Conservation (phyloP, 92 coral and sea anemone species). For the Epizoanthus illoricatus region DNA sequence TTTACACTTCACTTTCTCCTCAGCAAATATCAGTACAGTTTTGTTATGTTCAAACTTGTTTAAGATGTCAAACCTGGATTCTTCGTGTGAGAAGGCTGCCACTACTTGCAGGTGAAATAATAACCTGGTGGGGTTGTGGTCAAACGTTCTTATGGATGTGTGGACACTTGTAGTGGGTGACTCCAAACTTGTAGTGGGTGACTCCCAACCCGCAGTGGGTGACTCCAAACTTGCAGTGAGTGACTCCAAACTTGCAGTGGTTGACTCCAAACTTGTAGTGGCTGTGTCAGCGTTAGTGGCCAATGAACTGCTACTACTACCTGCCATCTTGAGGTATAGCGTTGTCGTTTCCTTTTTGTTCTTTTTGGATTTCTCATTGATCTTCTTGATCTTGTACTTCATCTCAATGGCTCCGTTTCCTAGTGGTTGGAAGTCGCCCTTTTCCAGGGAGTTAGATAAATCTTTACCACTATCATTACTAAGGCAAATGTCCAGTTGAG, state of each 20-base stretch:
- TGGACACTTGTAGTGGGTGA: background rate
- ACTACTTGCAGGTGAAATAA: conserved; percentile 2
- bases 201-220: background rate
- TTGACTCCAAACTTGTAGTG: background rate
- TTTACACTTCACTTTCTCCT: background rate
- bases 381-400: conserved; percentile 11
- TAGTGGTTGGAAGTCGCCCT: background rate
- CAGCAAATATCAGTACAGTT: conserved; percentile 6
- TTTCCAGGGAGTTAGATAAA: background rate
- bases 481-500: background rate
- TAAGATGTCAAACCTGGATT: conserved; percentile 13
- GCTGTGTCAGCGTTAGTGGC: too few relatives aligned
- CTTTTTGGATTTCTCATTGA: too few relatives aligned
- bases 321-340: background rate
- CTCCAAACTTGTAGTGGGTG: background rate
- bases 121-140: background rate
- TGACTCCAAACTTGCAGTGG: background rate
- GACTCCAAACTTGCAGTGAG: background rate
- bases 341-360: background rate
- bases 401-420: background rate
- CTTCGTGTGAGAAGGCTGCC: conserved; percentile 5
- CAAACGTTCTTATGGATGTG: background rate
- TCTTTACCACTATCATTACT: background rate
- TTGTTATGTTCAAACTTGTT: background rate
- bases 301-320: background rate